Conservation (phyloP, 2,888 invertebrate genomes). For the Hetaerina titia region DNA sequence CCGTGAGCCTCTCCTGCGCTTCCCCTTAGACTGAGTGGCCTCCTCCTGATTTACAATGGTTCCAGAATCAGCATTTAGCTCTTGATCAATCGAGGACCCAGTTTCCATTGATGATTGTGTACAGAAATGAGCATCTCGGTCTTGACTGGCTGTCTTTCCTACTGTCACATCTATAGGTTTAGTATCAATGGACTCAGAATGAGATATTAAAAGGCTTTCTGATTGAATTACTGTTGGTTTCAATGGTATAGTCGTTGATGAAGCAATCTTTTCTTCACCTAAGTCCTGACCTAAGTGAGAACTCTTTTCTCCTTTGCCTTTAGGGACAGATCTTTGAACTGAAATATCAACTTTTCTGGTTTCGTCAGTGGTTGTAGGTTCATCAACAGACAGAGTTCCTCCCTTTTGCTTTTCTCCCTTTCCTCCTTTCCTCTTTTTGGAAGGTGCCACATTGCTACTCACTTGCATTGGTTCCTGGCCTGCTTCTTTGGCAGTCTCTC, state of each 20-base stretch:
- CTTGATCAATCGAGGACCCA: neutral
- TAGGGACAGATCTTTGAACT: neutral
- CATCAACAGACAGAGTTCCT: neutral
- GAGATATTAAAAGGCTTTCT: neutral
- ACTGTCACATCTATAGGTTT: neutral
- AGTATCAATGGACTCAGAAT: neutral
- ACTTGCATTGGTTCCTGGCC: neutral
- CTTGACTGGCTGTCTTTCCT: neutral
- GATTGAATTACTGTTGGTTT: neutral
- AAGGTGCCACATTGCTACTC: neutral
- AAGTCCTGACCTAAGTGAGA: neutral
- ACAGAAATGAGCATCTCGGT: neutral
- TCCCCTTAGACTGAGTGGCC: neutral
- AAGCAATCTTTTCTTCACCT: neutral
- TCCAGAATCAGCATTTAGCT: neutral
- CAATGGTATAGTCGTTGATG: neutral
- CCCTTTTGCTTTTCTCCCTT: conserved; percentile 16
- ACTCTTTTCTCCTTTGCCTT: neutral
- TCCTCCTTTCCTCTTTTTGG: neutral
- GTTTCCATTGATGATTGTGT: neutral
- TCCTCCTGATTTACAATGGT: neutral
- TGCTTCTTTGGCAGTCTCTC: neutral
- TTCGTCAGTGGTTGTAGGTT: neutral
- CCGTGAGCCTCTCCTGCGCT: neutral
- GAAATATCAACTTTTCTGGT: neutral